Evolutionary conservation across 2,797 vertebrate genomes (phyloP), one percentile per base, ranked within the genome.

Genomic region (Smutsia temminckii): DNA sequence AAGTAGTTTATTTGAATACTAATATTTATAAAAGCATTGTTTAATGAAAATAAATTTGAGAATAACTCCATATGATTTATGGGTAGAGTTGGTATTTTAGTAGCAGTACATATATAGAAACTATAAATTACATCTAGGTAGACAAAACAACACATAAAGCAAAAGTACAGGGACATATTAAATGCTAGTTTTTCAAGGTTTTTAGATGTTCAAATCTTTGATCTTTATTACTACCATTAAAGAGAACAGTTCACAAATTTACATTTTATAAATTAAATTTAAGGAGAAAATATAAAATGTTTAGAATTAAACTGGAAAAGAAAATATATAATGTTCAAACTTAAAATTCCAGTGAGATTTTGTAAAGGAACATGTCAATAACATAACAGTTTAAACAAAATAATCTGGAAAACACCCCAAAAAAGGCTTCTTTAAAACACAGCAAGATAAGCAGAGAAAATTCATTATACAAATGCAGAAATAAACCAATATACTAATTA

Each of bases 401-500:
- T 80, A 96, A 93, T 94, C 74, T 96, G 75, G 55, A 97, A 96
- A 97, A 95, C 84, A 94, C 95, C 94, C 23, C 64, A 14, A 72
- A 95, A 97, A 96, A 95, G 74, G 68, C 96, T 75, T 98, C 94
- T 96, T 97, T 95, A 97, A 98, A 98, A 97, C 97, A 97, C 77
- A 95, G 97, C 90, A 98, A 98, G 94, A 88, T 96, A 81, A 0
- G 80, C 91, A 97, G 93, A 97, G 96, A 97, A 95, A 94, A 97
- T 78, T 95, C 92, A 96, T 75, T 92, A 91, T 86, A 95, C 92
- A 96, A 97, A 97, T 96, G 92, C 79, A 97, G 87, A 97, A 97
- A 94, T 93, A 97, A 94, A 98, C 96, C 89, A 96, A 93, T 98
- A 99, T 98, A 98, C 97, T 98, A 98, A 96, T 95, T 98, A 98